phyloP scores from a whole-genome alignment of 2,888 invertebrate genomes.

The Conistra vaccinii region DNA sequence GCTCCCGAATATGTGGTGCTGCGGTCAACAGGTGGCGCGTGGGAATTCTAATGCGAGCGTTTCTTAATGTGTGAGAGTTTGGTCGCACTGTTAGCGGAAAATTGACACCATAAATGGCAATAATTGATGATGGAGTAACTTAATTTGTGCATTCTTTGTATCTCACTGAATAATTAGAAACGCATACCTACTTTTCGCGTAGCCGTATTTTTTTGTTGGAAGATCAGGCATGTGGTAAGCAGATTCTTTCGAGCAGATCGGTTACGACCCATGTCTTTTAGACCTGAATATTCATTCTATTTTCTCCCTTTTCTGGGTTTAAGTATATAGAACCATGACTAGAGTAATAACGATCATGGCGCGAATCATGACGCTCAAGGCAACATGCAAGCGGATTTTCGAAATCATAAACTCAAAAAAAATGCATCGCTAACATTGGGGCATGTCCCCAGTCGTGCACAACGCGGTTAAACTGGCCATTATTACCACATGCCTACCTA shows the following conservation, averaged over 20 bases:
- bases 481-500: conserved; percentile 72
- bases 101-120: background rate
- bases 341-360: background rate
- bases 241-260: background rate
- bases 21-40: conserved; percentile 54
- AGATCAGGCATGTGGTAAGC: background rate
- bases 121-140: background rate
- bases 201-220: background rate
- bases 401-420: background rate
- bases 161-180: conserved; percentile 1
- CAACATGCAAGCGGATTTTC: background rate
- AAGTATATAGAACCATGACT: background rate
- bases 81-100: conserved; percentile 50
- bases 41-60: conserved; percentile 62
- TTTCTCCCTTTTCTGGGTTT: background rate
- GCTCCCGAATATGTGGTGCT: conserved; percentile 51
- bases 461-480: conserved; percentile 66
- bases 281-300: background rate
- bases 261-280: background rate
- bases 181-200: background rate
- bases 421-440: conserved; percentile 43
- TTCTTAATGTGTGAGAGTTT: conserved; percentile 46
- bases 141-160: background rate
- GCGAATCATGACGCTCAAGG: background rate
- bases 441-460: conserved; percentile 55